These are phyloP conservation scores for Lepidocolaptes lacrymiger DNA, from an alignment of 2,797 vertebrate genomes.

Conservation along the genomic window DNA sequence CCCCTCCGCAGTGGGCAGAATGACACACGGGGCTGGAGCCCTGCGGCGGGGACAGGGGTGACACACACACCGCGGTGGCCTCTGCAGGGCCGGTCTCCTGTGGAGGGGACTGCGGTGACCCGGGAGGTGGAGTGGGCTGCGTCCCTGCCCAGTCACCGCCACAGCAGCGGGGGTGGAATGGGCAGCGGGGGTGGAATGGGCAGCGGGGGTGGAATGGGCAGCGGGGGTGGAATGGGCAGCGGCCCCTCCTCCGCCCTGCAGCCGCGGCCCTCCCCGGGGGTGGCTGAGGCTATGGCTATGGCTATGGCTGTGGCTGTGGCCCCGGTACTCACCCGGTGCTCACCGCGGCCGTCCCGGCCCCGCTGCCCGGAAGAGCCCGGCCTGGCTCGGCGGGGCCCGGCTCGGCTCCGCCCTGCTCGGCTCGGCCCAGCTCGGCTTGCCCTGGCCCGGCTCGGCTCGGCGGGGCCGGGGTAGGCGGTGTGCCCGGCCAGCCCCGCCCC, in stretches of 20 bases:
- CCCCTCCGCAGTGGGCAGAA: too few species aligned
- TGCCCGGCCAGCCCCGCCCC: too few species aligned
- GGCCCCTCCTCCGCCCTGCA: background rate
- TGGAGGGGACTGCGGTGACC: background rate
- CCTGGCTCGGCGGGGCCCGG: background rate
- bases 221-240: background rate
- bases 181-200: background rate
- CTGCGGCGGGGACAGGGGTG: background rate
- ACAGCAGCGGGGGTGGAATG: background rate
- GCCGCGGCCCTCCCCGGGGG: background rate
- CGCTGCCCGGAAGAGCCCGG: constrained; percentile 65
- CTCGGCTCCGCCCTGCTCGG: too few species aligned
- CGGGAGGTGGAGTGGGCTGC: background rate
- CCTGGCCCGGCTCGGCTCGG: too few species aligned
- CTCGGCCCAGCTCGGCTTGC: too few species aligned
- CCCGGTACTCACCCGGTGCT: background rate
- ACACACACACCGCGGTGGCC: background rate
- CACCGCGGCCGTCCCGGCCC: background rate
- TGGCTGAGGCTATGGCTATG: too few species aligned
- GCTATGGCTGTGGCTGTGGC: too few species aligned
- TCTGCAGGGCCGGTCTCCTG: background rate
- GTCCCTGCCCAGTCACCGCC: background rate
- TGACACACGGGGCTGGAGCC: background rate
- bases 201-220: background rate
- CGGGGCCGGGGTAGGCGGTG: too few species aligned